These are phyloP conservation scores for Muntiacus muntjak DNA, from an alignment of 2,113 vertebrate species.

Conservation along the genomic window DNA sequence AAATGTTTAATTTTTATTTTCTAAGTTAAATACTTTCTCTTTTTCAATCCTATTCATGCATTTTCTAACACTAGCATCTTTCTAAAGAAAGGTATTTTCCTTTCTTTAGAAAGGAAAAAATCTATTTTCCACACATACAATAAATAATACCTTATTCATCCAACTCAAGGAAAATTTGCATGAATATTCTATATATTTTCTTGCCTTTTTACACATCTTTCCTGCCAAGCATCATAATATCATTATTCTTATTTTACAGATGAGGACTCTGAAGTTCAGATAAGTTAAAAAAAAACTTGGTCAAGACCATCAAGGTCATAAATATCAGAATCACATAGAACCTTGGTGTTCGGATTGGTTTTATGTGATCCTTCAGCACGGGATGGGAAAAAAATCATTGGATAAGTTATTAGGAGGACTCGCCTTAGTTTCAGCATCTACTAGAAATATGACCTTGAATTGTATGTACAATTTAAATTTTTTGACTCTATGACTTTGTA, in stretches of 20 bases:
- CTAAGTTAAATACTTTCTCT: background rate
- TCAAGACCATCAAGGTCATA: background rate
- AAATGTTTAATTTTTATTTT: slow-evolving; percentile 17
- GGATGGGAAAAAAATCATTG: background rate
- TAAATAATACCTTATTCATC: background rate
- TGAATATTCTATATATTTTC: background rate
- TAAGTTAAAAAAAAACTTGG: slow-evolving; percentile 28
- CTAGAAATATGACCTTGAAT: background rate
- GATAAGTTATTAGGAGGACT: background rate
- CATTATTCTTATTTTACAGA: background rate
- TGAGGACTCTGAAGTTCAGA: background rate
- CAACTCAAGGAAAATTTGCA: background rate
- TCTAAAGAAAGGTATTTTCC: background rate
- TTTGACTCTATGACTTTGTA: background rate
- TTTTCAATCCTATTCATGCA: background rate
- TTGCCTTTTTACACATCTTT: background rate
- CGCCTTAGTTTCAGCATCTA: background rate
- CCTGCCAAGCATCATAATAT: background rate
- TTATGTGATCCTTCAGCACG: background rate
- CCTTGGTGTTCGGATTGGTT: background rate
- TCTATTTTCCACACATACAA: slow-evolving; percentile 9
- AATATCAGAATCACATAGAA: background rate
- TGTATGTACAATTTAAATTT: background rate
- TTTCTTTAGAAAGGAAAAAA: background rate
- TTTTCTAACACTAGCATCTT: background rate